Percentiles rank a stretch among this genome's conserved stretches.
These are phyloP conservation scores for Menura novaehollandiae DNA, from an alignment of 2,113 vertebrate genomes.

Conservation along the genomic window DNA sequence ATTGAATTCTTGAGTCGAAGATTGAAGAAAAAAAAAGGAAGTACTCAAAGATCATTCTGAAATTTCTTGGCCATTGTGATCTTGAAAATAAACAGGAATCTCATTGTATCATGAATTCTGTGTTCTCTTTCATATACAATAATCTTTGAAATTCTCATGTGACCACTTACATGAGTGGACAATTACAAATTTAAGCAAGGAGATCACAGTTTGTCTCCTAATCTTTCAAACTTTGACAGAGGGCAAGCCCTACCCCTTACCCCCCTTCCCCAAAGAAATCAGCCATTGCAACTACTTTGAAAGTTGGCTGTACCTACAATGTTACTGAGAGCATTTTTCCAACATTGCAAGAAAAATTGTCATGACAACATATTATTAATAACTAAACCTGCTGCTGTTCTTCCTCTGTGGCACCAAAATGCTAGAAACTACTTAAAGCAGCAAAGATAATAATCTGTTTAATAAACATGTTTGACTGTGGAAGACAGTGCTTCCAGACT, in stretches of 20 bases:
- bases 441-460: conserved; percentile 33
- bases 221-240: background rate
- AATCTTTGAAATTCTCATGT: background rate
- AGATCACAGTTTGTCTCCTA: background rate
- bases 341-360: conserved; percentile 44
- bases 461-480: conserved; percentile 26
- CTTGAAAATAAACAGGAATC: background rate
- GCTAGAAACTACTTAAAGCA: conserved; percentile 36
- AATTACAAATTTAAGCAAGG: background rate
- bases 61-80: background rate
- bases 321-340: conserved; percentile 21
- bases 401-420: conserved; percentile 43
- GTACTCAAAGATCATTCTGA: background rate
- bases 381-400: conserved; percentile 48
- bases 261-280: background rate
- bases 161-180: background rate
- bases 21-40: background rate
- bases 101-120: background rate
- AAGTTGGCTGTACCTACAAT: conserved; percentile 6
- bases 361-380: conserved; percentile 68
- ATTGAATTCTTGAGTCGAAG: background rate
- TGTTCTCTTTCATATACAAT: background rate
- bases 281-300: background rate
- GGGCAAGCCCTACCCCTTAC: background rate
- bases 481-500: background rate